Conservation (phyloP, 2,113 vertebrate species). For the Silurus asotus region DNA sequence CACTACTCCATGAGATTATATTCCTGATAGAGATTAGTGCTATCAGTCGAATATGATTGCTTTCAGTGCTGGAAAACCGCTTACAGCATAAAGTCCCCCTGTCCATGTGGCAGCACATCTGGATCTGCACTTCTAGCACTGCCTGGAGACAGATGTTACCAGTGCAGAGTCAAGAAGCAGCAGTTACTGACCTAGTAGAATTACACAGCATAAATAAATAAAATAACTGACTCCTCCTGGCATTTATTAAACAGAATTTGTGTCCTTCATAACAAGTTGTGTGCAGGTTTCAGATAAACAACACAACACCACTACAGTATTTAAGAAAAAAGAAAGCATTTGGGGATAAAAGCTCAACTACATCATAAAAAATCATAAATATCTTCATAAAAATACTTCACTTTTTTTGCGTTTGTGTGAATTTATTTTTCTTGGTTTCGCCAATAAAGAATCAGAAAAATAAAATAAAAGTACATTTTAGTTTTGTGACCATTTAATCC, state of each 20-base stretch:
- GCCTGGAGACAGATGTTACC: neutral
- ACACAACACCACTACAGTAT: neutral
- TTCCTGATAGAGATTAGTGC: slow-evolving; percentile 22
- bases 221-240: neutral
- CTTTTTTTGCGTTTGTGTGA: neutral
- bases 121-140: neutral
- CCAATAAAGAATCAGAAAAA: neutral
- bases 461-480: neutral
- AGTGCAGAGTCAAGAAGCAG: neutral
- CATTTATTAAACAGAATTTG: neutral
- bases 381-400: neutral
- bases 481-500: neutral
- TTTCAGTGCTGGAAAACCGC: slow-evolving; percentile 24
- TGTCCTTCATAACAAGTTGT: neutral
- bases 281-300: neutral
- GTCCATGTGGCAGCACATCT: slow-evolving; percentile 21
- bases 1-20: neutral
- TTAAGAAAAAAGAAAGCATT: neutral
- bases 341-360: neutral
- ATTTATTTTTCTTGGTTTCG: neutral
- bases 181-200: neutral
- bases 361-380: too few relatives aligned
- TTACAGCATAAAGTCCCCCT: neutral
- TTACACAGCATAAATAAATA: neutral
- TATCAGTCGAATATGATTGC: slow-evolving; percentile 30